These are phyloP conservation scores for Acheta domesticus DNA, from an alignment of 2,888 invertebrate species.

Conservation along the genomic window DNA sequence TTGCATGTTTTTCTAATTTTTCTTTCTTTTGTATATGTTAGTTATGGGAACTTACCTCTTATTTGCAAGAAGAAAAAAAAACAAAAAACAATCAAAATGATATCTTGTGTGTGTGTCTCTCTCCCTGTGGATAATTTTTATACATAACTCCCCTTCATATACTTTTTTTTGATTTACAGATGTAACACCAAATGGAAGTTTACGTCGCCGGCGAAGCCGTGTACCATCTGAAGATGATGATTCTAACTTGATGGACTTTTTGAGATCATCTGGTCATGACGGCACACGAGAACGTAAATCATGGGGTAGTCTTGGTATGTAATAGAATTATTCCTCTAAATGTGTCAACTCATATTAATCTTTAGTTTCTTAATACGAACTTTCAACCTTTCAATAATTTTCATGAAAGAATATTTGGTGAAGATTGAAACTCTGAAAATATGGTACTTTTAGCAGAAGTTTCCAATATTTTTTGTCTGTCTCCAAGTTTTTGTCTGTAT, in stretches of 20 bases:
- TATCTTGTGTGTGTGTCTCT: too few relatives aligned
- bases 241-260: slow-evolving; percentile 79
- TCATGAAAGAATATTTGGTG: not conserved
- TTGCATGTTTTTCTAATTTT: too few relatives aligned
- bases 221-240: slow-evolving; percentile 81
- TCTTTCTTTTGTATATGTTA: too few relatives aligned
- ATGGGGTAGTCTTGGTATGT: slow-evolving; percentile 76
- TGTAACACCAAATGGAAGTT: slow-evolving; percentile 84
- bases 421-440: too few relatives aligned
- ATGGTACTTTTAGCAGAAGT: too few relatives aligned
- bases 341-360: not conserved
- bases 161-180: slow-evolving; percentile 51
- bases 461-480: too few relatives aligned
- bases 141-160: too few relatives aligned
- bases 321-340: not conserved
- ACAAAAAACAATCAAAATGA: too few relatives aligned
- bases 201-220: slow-evolving; percentile 74
- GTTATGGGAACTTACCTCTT: too few relatives aligned
- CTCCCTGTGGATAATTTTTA: too few relatives aligned
- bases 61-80: too few relatives aligned
- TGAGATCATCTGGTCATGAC: slow-evolving; percentile 72
- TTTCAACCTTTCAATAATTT: not conserved
- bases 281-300: slow-evolving; percentile 70
- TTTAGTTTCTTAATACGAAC: not conserved
- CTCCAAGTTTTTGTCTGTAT: too few relatives aligned